A percentile compares a stretch with the other conserved stretches of the same genome.
phyloP scores from a whole-genome alignment of 2,888 invertebrate species.

The Lypha dubia region DNA sequence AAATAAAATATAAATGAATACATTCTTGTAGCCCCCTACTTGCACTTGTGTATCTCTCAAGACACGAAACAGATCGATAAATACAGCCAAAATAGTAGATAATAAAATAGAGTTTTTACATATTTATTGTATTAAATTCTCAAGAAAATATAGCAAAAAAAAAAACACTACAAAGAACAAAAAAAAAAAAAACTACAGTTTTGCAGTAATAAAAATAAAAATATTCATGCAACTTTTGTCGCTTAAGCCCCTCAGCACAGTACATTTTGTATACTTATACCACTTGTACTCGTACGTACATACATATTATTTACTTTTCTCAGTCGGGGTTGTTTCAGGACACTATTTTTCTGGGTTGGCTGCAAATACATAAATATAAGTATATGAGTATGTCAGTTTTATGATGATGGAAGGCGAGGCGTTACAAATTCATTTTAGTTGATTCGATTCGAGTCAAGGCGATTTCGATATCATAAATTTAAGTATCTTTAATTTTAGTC shows the following conservation, averaged over 20 bases:
- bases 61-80: constrained; percentile 41
- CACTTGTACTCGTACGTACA: no score
- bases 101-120: constrained; percentile 58
- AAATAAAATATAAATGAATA: constrained; percentile 18
- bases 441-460: constrained; percentile 18
- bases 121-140: constrained; percentile 64
- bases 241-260: background rate
- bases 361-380: constrained; percentile 12
- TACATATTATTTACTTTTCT: constrained; percentile 11
- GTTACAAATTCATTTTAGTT: background rate
- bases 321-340: constrained; percentile 16
- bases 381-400: constrained; percentile 15
- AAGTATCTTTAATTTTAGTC: constrained; percentile 26
- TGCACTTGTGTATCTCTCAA: constrained; percentile 6
- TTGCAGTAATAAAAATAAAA: constrained; percentile 36
- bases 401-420: constrained; percentile 33
- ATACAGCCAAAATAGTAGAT: constrained; percentile 42
- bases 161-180: background rate
- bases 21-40: constrained; percentile 11
- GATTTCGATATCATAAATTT: constrained; percentile 34
- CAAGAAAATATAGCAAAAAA: constrained; percentile 26
- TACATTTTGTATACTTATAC: constrained; percentile 13
- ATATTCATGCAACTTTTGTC: constrained; percentile 22
- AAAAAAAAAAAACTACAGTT: constrained; percentile 39
- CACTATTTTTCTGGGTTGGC: constrained; percentile 3